These are phyloP conservation scores for Syrmaticus mikado DNA, from an alignment of 2,113 vertebrate genomes.

Conservation along the genomic window DNA sequence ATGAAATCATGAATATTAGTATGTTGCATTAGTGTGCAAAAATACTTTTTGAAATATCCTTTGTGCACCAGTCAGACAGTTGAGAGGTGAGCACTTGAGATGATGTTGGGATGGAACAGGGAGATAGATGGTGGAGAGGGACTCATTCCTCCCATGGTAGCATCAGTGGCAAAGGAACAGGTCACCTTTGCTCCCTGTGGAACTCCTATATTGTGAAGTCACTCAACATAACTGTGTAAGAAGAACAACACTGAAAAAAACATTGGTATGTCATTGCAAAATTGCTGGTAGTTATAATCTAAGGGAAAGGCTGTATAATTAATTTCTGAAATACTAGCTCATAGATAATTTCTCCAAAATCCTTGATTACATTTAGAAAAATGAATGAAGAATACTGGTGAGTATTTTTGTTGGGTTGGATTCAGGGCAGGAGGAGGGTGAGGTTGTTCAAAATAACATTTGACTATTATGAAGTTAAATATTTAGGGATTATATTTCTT, in stretches of 20 bases:
- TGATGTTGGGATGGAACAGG: not conserved
- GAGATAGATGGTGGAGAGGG: not conserved
- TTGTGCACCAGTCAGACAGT: not conserved
- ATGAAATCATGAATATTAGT: slow-evolving; percentile 2
- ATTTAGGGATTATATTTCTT: not conserved
- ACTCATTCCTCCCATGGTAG: not conserved
- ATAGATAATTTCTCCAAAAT: not conserved
- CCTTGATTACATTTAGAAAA: not conserved
- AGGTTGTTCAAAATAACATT: not conserved
- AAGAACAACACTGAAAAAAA: not conserved
- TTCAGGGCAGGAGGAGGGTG: not conserved
- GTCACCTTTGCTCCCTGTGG: not conserved
- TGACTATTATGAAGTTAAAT: not conserved
- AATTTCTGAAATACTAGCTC: not conserved
- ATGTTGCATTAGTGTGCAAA: slow-evolving; percentile 23
- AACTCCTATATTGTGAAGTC: not conserved
- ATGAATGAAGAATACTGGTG: not conserved
- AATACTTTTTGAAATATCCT: slow-evolving; percentile 1
- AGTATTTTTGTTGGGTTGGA: not conserved
- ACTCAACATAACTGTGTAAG: not conserved
- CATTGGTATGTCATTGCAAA: not conserved
- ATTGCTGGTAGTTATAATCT: not conserved
- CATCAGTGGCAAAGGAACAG: no score
- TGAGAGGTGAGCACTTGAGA: not conserved
- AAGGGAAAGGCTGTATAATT: not conserved